Base-by-base conservation (phyloP, 2,797 vertebrate genomes). In the Hippopotamyrus pictus region DNA sequence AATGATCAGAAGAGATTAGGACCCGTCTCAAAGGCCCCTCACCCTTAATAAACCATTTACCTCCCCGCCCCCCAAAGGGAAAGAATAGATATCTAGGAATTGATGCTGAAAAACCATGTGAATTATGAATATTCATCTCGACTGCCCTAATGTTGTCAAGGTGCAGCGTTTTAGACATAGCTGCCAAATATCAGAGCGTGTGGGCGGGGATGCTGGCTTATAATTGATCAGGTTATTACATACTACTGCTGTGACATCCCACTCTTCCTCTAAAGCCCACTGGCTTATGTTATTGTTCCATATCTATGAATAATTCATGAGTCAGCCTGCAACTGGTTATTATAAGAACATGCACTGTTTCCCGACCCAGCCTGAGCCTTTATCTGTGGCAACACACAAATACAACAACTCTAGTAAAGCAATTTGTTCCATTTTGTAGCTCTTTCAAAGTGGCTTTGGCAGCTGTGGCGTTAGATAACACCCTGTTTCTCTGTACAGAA, bases 291-390 rank as follows among this genome's bases (percentile, higher is more conserved):
- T 29, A 88, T 29, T 48, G 50, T 85, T 37, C 84, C 59, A 86
- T 12, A 44, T 3, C 11, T 33, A 11, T 89, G 62, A 84, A 86
- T 89, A 44, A 89, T 89, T 33, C 48, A 89, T 76, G 62, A 89
- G 19, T n/a, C 83, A 86, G 41, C 82, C 50, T 37, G 82, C 83
- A 86, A 89, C 69, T 89, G 87, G 57, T 88, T 89, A 62, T 90
- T 90, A 89, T 89, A 89, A 65, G 87, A 73, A 85, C 89, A 89
- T 89, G 65, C 89, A 89, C 89, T 88, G 90, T 89, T 85, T 65
- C 65, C 46, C 57, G 17, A 65, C 82, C 83, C 22, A 88, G 90
- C 76, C 83, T 3, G 73, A 79, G 88, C 88, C 88, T 73, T 88
- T 89, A 87, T 76, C 83, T 83, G 17, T 62, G 44, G 87, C 73